phyloP scores from a whole-genome alignment of 2,888 invertebrate genomes.

The Macaria liturata region DNA sequence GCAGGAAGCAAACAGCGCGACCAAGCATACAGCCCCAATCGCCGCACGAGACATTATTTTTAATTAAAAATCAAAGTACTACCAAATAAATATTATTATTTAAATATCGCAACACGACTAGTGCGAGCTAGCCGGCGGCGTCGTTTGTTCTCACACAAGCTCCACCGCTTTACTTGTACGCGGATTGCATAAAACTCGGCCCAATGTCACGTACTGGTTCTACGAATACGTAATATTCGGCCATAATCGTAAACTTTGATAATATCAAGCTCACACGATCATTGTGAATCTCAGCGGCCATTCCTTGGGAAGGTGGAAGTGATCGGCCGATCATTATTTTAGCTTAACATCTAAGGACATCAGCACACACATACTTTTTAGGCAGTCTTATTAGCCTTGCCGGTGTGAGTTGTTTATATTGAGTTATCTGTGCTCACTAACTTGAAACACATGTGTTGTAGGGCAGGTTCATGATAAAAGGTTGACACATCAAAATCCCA shows the following conservation, averaged over 20 bases:
- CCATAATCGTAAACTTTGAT: constrained; percentile 24
- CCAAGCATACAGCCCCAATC: constrained; percentile 39
- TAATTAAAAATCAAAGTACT: constrained; percentile 1
- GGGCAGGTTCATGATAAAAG: no score
- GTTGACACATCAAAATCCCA: no score
- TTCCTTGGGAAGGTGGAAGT: constrained; percentile 9
- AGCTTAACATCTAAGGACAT: neutral
- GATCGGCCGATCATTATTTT: neutral
- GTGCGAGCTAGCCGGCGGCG: constrained; percentile 34
- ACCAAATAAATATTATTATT: constrained; percentile 9
- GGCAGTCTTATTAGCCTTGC: no score
- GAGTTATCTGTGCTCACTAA: no score
- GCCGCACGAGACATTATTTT: constrained; percentile 23
- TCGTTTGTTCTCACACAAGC: constrained; percentile 39
- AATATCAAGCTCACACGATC: constrained; percentile 22
- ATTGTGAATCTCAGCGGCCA: constrained; percentile 1
- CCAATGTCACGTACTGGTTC: constrained; percentile 60
- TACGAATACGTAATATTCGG: constrained; percentile 45
- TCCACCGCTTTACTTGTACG: constrained; percentile 30
- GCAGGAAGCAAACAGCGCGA: constrained; percentile 42
- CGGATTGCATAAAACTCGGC: constrained; percentile 58
- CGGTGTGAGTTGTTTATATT: no score
- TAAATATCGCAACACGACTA: constrained; percentile 35
- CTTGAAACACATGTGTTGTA: no score
- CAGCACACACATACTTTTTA: no score